A percentile compares a stretch with the other conserved stretches of the same genome.
phyloP scores from a whole-genome alignment of 2,888 invertebrate species.

The Agonopterix arenella region DNA sequence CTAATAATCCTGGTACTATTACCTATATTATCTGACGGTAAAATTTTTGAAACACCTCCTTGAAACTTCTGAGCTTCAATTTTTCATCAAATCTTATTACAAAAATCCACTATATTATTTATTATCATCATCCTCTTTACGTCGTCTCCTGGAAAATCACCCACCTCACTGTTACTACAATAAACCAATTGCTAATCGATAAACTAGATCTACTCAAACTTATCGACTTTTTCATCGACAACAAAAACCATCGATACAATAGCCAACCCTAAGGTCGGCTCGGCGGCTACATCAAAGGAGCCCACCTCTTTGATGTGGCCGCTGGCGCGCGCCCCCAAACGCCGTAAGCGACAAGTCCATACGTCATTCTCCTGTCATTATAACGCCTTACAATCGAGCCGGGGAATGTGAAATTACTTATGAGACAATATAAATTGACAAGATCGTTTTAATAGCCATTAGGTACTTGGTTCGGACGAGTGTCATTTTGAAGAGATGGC shows the following conservation, averaged over 20 bases:
- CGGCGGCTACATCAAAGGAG: constrained; percentile 74
- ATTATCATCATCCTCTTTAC: no score
- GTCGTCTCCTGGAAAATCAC: no score
- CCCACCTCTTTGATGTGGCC: constrained; percentile 76
- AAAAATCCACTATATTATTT: no score
- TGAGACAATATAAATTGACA: constrained; percentile 76
- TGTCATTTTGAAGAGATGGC: constrained; percentile 20
- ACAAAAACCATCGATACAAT: constrained; percentile 10
- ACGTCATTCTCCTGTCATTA: constrained; percentile 77
- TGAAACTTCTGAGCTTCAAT: no score
- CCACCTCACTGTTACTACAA: no score
- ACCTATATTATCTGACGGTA: no score
- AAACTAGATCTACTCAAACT: no score
- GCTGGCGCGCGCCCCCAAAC: constrained; percentile 73
- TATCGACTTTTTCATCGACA: no score
- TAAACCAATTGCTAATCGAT: no score
- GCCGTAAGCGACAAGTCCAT: constrained; percentile 77
- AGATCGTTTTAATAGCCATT: constrained; percentile 62
- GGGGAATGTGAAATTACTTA: constrained; percentile 73
- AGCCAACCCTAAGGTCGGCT: constrained; percentile 53
- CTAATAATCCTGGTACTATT: no score
- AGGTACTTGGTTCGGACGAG: constrained; percentile 32
- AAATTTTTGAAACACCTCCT: no score
- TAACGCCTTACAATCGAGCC: constrained; percentile 71
- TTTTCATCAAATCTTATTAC: no score